Conservation (phyloP, 2,888 invertebrate genomes). For the Drosophila anomalipes region DNA sequence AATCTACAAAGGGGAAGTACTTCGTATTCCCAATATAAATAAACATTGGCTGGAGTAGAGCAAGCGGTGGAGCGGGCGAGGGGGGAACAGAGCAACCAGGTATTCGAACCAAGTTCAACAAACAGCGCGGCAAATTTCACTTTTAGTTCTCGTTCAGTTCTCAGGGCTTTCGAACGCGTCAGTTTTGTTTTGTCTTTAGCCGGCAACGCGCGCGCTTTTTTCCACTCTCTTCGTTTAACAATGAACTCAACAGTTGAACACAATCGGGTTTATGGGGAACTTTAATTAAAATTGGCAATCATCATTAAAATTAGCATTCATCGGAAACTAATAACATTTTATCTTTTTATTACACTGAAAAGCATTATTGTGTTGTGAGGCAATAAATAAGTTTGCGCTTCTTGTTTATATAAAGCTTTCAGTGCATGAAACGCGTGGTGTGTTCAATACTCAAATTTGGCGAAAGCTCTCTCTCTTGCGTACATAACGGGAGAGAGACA, state of each 20-base stretch:
- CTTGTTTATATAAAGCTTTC: conserved; percentile 58
- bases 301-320: conserved; percentile 7
- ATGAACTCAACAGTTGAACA: neutral
- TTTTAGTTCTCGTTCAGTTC: conserved; percentile 58
- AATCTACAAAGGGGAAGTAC: neutral
- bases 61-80: too few species aligned
- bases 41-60: conserved; percentile 13
- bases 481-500: neutral
- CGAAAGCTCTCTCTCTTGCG: conserved; percentile 13
- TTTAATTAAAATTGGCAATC: conserved; percentile 9
- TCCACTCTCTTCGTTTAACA: neutral
- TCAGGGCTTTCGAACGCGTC: conserved; percentile 64
- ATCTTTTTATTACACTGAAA: conserved; percentile 28
- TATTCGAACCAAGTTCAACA: conserved; percentile 12
- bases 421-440: conserved; percentile 57
- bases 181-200: conserved; percentile 34
- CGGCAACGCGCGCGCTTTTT: conserved; percentile 45
- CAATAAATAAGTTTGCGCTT: conserved; percentile 31
- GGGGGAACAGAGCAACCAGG: neutral
- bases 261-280: neutral
- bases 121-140: neutral
- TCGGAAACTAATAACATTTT: conserved; percentile 13
- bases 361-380: conserved; percentile 27
- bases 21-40: conserved; percentile 7
- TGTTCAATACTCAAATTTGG: conserved; percentile 15